phyloP scores from a whole-genome alignment of 2,888 invertebrate genomes.

The Neria commutata region DNA sequence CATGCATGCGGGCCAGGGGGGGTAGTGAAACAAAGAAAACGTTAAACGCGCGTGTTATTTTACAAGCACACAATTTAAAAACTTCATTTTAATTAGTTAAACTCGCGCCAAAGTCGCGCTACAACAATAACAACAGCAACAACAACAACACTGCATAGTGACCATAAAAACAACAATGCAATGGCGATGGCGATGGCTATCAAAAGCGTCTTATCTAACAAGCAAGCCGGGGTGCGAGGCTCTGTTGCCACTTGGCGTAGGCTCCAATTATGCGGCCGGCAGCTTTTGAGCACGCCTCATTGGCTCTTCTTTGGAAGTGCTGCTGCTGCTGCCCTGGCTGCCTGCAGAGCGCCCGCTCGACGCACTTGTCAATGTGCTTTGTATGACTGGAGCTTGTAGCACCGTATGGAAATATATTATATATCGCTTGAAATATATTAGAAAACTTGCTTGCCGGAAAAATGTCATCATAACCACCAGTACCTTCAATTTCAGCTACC shows the following conservation, averaged over 20 bases:
- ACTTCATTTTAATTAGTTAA: conserved; percentile 55
- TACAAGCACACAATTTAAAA: conserved; percentile 56
- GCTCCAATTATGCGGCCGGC: conserved; percentile 24
- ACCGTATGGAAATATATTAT: too few relatives aligned
- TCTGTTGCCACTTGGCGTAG: conserved; percentile 17
- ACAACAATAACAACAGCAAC: conserved; percentile 19
- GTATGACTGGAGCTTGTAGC: too few relatives aligned
- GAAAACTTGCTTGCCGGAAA: neutral
- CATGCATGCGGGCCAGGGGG: too few relatives aligned
- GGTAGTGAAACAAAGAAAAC: conserved; percentile 22
- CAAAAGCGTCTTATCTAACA: neutral
- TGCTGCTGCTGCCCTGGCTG: neutral
- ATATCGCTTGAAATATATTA: too few relatives aligned
- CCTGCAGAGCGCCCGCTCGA: neutral
- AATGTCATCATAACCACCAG: neutral
- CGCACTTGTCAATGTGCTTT: neutral
- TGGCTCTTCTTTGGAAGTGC: conserved; percentile 26
- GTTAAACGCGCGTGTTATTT: conserved; percentile 42
- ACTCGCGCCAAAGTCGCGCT: conserved; percentile 50
- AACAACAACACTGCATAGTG: conserved; percentile 26
- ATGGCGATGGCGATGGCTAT: conserved; percentile 2
- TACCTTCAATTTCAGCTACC: too few relatives aligned
- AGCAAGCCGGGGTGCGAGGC: neutral
- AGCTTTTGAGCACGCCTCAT: too few relatives aligned
- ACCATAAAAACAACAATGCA: conserved; percentile 36